Evolutionary conservation across 2,888 invertebrate species (phyloP), one percentile per base, ranked within the genome.

Genomic region (Nemurella pictetii): DNA sequence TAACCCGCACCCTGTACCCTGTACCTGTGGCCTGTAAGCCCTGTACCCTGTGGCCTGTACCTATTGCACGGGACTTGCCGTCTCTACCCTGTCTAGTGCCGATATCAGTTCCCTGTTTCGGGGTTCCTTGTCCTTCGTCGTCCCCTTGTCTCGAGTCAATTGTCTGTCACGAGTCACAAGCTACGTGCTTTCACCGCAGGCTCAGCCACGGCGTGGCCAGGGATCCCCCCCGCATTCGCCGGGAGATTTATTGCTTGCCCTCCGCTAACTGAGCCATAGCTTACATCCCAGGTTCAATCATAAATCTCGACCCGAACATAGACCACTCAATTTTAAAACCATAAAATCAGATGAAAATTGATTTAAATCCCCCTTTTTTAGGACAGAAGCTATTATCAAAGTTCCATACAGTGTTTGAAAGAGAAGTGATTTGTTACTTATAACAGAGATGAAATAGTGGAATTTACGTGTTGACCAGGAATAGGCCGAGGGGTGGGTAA

Each of bases 291-390:
- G 30, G 78, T 30, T n/a, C 28, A 30, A 78, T 78, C 78, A 78
- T 78, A 78, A 78, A 78, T 78, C 78, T 78, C n/a, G 9, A 4
- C 78, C 29, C 26, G 30, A n/a, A 30, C 28, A 29, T n/a, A 28
- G 78, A 78, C 78, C 78, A 78, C 78, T 78, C 78, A 78, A 78
- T 78, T 78, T 78, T 28, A 29, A 78, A 29, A 28, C 78, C 78
- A 78, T 81, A 25, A 81, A 81, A 81, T 36, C 27, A 36, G 27
- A 36, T 27, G 25, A 35, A 81, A 81, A 81, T 81, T 36, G 55
- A 81, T 81, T 81, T 81, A 81, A 32, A 36, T 36, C 25, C 25
- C 15, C 26, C 5, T 81, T 80, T 81, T 80, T 80, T 29, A 29
- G 27, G 27, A 75, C 29, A 9, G 29, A 75, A 75, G 29, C 29